Conservation (phyloP, 2,113 vertebrate species). For the Numida meleagris region DNA sequence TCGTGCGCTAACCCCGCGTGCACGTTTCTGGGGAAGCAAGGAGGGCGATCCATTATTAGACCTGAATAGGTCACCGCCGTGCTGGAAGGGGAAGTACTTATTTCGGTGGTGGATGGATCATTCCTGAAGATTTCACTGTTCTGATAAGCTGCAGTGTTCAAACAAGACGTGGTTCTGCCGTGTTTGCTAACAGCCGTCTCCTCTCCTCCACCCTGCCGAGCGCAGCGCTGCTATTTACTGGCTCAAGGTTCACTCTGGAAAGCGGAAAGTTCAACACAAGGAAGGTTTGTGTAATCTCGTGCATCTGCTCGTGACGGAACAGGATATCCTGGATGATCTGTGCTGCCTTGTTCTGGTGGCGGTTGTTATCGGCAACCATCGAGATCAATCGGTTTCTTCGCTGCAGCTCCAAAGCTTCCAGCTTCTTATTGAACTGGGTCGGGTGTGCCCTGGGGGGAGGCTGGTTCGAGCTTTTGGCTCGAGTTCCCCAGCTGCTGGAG, state of each 20-base stretch:
- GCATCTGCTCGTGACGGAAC: constrained; percentile 46
- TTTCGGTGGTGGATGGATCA: neutral
- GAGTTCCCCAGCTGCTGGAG: neutral
- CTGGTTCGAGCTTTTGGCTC: neutral
- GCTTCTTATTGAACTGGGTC: neutral
- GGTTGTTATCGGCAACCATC: neutral
- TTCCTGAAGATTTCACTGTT: neutral
- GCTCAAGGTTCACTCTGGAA: constrained; percentile 35
- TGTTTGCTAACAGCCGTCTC: neutral
- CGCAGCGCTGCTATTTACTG: constrained; percentile 5
- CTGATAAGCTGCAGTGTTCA: neutral
- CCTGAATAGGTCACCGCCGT: neutral
- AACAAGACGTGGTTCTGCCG: neutral
- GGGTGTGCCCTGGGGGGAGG: neutral
- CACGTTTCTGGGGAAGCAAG: neutral
- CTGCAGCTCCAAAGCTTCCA: neutral
- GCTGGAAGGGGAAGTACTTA: neutral
- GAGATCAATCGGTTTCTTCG: neutral
- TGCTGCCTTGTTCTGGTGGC: neutral
- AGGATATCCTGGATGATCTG: constrained; percentile 70
- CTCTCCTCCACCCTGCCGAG: neutral
- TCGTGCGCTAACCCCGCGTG: neutral
- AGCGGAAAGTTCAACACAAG: neutral
- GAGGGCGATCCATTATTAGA: neutral
- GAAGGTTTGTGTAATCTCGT: constrained; percentile 60